Conservation (phyloP, 2,113 vertebrate genomes). For the Dipodomys ordii region DNA sequence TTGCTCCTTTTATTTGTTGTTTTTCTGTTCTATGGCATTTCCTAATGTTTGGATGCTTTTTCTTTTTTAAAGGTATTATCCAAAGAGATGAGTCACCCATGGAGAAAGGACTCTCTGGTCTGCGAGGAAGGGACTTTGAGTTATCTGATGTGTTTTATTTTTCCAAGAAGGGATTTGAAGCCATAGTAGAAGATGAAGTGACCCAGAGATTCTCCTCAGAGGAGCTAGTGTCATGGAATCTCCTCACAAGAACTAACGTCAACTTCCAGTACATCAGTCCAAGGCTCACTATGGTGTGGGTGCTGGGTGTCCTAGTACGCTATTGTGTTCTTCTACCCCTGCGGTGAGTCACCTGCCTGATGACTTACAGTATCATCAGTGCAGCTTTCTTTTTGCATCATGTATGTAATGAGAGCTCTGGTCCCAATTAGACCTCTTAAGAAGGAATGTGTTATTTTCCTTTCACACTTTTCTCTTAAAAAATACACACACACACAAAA, state of each 20-base stretch:
- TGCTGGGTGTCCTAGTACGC: slow-evolving; percentile 92
- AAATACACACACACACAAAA: not conserved
- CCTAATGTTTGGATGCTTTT: slow-evolving; percentile 62
- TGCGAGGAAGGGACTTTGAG: slow-evolving; percentile 89
- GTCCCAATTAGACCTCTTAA: not conserved
- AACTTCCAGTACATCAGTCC: slow-evolving; percentile 96
- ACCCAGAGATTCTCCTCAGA: slow-evolving; percentile 98
- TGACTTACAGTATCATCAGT: not conserved
- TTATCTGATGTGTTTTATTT: slow-evolving; percentile 95
- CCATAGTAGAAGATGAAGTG: slow-evolving; percentile 96
- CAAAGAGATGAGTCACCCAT: slow-evolving; percentile 91
- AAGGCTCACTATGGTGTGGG: slow-evolving; percentile 94
- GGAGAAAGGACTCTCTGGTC: slow-evolving; percentile 92
- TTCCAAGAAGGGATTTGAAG: slow-evolving; percentile 94
- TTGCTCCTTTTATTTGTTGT: not conserved
- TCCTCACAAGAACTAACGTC: slow-evolving; percentile 97
- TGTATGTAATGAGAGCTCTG: not conserved
- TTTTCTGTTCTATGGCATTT: not conserved
- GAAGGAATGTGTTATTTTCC: not conserved
- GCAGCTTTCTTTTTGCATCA: too few relatives aligned
- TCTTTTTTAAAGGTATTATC: slow-evolving; percentile 91
- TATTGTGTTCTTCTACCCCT: slow-evolving; percentile 95
- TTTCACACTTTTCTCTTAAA: not conserved
- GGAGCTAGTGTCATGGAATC: slow-evolving; percentile 97
- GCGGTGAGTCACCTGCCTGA: slow-evolving; percentile 86